These are phyloP conservation scores for Dendrolimus houi DNA, from an alignment of 2,888 invertebrate species.

Conservation along the genomic window DNA sequence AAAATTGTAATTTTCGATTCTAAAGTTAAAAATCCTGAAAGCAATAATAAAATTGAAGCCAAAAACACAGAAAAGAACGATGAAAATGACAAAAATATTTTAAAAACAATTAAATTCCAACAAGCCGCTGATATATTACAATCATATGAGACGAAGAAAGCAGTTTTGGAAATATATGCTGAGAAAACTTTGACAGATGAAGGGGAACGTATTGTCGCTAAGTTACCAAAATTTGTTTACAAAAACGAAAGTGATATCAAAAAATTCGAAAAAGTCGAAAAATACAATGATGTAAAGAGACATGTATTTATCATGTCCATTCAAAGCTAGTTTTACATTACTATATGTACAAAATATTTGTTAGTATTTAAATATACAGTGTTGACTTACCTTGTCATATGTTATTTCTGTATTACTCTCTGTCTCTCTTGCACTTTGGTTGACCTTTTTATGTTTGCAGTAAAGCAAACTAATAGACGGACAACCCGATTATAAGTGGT, in stretches of 20 bases:
- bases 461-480: no score
- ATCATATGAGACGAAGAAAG: constrained; percentile 52
- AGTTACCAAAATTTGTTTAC: constrained; percentile 48
- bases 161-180: constrained; percentile 55
- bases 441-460: no score
- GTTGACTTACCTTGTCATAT: no score
- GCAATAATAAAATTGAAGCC: constrained; percentile 1
- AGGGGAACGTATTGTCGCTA: constrained; percentile 40
- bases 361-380: no score
- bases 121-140: constrained; percentile 41
- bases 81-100: constrained; percentile 2
- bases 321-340: constrained; percentile 13
- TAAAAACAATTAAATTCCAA: constrained; percentile 4
- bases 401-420: no score
- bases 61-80: not conserved
- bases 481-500: no score
- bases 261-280: constrained; percentile 8
- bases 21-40: not conserved
- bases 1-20: constrained; percentile 21
- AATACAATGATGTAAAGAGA: constrained; percentile 20
- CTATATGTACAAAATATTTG: constrained; percentile 3
- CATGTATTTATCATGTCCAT: constrained; percentile 31
- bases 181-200: constrained; percentile 29
- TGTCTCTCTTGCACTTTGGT: no score
- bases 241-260: constrained; percentile 30